These are phyloP conservation scores for Holocentrus rufus DNA, from an alignment of 2,797 vertebrate species.

Conservation along the genomic window DNA sequence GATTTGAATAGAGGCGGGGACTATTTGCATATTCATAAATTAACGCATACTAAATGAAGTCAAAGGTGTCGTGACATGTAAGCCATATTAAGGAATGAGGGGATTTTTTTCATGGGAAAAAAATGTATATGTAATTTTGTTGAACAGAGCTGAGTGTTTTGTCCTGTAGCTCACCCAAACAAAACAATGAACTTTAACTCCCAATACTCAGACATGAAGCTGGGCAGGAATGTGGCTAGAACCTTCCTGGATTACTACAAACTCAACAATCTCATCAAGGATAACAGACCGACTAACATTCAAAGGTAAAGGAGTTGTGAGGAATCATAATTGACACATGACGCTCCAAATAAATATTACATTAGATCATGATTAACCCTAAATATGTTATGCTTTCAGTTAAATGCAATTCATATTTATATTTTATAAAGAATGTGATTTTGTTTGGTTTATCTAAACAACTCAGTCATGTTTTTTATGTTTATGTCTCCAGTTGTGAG, in stretches of 20 bases:
- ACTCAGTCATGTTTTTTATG: constrained; percentile 37
- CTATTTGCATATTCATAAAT: too few relatives aligned
- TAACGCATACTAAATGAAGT: too few relatives aligned
- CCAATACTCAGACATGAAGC: constrained; percentile 89
- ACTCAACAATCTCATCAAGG: constrained; percentile 85
- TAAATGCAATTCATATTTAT: neutral
- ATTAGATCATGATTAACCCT: neutral
- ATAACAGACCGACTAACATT: constrained; percentile 79
- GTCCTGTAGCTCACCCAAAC: neutral
- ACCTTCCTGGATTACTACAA: constrained; percentile 98
- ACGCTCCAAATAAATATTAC: neutral
- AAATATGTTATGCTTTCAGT: neutral
- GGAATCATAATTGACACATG: neutral
- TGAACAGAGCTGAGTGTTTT: neutral
- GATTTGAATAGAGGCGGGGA: too few relatives aligned
- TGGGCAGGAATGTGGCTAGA: constrained; percentile 94
- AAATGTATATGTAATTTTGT: too few relatives aligned
- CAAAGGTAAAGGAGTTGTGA: constrained; percentile 69
- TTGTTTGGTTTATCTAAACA: neutral
- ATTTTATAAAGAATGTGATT: neutral
- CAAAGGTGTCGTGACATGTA: too few relatives aligned
- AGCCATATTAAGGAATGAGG: too few relatives aligned
- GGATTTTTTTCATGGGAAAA: too few relatives aligned
- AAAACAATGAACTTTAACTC: constrained; percentile 79
- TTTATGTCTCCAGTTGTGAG: constrained; percentile 67